Percentiles rank a stretch among this genome's conserved stretches.
phyloP scores from a whole-genome alignment of 2,888 invertebrate genomes.

The Cosmia trapezina region DNA sequence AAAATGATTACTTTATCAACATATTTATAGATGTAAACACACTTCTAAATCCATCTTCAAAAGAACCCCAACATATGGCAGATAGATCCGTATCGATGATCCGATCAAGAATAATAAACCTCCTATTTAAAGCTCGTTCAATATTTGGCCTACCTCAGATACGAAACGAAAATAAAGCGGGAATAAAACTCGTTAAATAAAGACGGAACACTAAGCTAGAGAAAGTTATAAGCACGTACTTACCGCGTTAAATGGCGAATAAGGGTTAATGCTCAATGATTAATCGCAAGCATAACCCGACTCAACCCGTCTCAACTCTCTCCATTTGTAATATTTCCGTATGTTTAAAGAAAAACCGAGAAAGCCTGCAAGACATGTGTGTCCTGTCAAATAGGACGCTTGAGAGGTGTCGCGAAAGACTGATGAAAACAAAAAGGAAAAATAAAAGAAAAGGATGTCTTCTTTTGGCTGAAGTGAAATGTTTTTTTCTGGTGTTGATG shows the following conservation, averaged over 20 bases:
- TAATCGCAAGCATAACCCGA: conserved; percentile 68
- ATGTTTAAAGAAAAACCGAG: conserved; percentile 63
- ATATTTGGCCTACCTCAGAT: conserved; percentile 44
- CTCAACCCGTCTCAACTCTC: conserved; percentile 61
- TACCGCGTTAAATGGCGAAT: conserved; percentile 62
- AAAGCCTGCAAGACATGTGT: conserved; percentile 59
- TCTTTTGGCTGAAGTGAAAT: conserved; percentile 20
- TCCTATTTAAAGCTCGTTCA: conserved; percentile 38
- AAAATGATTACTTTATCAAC: conserved; percentile 34
- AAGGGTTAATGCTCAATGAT: conserved; percentile 72
- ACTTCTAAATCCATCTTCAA: conserved; percentile 54
- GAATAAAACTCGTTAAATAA: conserved; percentile 41
- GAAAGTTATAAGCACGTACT: conserved; percentile 59
- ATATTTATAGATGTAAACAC: conserved; percentile 39
- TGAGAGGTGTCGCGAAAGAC: conserved; percentile 53
- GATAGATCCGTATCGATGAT: conserved; percentile 51
- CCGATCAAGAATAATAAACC: conserved; percentile 49
- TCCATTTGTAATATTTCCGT: conserved; percentile 66
- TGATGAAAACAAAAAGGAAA: conserved; percentile 57
- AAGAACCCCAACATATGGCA: conserved; percentile 56
- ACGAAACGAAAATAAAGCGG: conserved; percentile 39
- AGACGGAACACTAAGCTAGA: conserved; percentile 24
- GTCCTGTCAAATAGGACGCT: conserved; percentile 51
- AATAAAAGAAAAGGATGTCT: conserved; percentile 27
- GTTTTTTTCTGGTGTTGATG: conserved; percentile 15